These are phyloP conservation scores for Drosophila seguyi DNA, from an alignment of 1,140 invertebrate genomes.

Conservation along the genomic window DNA sequence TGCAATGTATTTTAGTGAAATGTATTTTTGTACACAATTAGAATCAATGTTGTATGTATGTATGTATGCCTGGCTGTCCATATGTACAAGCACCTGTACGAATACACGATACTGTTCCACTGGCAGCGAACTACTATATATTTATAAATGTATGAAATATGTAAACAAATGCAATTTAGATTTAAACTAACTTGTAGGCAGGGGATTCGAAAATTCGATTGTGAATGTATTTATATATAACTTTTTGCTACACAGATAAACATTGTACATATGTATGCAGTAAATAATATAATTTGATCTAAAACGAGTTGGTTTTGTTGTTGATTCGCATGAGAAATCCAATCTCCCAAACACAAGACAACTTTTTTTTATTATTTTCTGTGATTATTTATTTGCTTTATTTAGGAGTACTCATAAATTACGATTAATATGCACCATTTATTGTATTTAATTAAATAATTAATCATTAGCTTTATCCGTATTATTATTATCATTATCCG, in stretches of 20 bases:
- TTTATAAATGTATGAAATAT: constrained; percentile 47
- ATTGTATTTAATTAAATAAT: constrained; percentile 75
- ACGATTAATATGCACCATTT: constrained; percentile 75
- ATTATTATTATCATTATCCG: constrained; percentile 47
- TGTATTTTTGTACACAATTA: constrained; percentile 79
- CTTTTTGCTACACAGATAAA: constrained; percentile 67
- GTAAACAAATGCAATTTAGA: constrained; percentile 51
- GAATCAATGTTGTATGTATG: constrained; percentile 44
- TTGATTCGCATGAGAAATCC: neutral
- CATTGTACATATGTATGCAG: constrained; percentile 49
- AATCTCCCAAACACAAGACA: neutral
- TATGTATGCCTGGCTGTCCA: constrained; percentile 38
- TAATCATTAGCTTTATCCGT: constrained; percentile 49
- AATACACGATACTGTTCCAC: constrained; percentile 33
- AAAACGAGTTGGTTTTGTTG: neutral
- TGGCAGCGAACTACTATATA: constrained; percentile 33
- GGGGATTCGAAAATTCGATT: constrained; percentile 11
- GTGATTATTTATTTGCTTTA: constrained; percentile 45
- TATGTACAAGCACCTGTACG: constrained; percentile 41
- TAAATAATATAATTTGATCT: constrained; percentile 58
- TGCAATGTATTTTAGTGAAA: constrained; percentile 79
- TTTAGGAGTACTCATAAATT: constrained; percentile 49
- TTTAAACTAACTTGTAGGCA: constrained; percentile 21
- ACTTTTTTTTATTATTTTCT: neutral
- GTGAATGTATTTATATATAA: constrained; percentile 57